Evolutionary conservation across 2,797 vertebrate genomes (phyloP), one percentile per base, ranked within the genome.

Genomic region (Enteromius trimaculatus): DNA sequence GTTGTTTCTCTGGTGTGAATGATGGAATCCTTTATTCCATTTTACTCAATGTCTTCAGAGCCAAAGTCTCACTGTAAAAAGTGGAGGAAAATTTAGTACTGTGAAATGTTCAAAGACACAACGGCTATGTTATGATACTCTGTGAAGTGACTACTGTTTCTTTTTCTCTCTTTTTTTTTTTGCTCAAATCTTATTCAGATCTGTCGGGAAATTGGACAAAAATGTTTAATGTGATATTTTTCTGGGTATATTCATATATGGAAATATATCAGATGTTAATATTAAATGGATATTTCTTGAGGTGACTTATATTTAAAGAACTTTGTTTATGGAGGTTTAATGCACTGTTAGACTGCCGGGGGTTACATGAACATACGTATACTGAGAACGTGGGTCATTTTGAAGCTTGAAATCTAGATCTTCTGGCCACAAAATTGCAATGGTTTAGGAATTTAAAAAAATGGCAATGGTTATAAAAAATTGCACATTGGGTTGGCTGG

Each of bases 51-150:
- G 84, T 84, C 79, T 86, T 84, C 77, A 88, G 85, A 87, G 74
- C 87, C 87, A 87, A 88, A 89, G 86, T 76, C 84, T 82, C 78
- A 82, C 69, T 83, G 71, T 82, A 77, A 84, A 60, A 84, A 58
- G 55, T 74, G 34, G 31, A 78, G 84, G 29, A 81, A 75, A 51
- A 72, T 82, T 77, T 77, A 83, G 71, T 89, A 78, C 80, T 86
- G 86, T 88, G 86, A 87, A 80, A 68, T 10, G 49, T 77, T 71
- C 51, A 58, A 80, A 84, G 80, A 80, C 31, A 49, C 70, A 26
- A n/a, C 8, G 69, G 62, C 80, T 64, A 62, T 64, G 42, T 72
- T 47, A 81, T 62, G 26, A 44, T 47, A 72, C 29, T 74, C 37
- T 75, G n/a, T 53, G 31, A 64, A 34, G 80, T 53, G 23, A 66